Evolutionary conservation across 2,113 vertebrate species (phyloP).

Genomic region (Anhinga rufa): DNA sequence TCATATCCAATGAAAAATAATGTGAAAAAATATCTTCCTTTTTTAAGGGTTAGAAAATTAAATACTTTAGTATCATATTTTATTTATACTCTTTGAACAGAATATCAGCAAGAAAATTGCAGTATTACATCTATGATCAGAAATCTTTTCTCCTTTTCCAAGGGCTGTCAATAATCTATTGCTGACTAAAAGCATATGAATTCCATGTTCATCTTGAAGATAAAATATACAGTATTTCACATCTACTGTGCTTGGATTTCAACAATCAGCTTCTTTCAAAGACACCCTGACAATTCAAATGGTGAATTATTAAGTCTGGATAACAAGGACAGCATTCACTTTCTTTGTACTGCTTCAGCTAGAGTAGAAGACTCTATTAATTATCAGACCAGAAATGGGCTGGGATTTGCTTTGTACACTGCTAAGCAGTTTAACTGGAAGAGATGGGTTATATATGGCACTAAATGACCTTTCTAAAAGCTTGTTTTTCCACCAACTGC

Average conservation of each 20-base stretch:
- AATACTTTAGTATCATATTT: not conserved
- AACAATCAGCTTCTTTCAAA: not conserved
- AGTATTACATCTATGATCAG: fast-evolving
- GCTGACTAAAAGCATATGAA: not conserved
- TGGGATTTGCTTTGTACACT: conserved; percentile 52
- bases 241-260: not conserved
- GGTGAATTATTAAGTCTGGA: not conserved
- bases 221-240: not conserved
- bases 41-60: not conserved
- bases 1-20: not conserved
- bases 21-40: not conserved
- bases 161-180: not conserved
- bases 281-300: conserved; percentile 5
- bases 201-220: not conserved
- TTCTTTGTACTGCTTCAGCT: not conserved
- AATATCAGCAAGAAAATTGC: not conserved
- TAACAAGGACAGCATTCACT: not conserved
- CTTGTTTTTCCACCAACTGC: conserved; percentile 64
- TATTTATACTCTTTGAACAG: not conserved
- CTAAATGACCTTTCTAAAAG: conserved; percentile 69
- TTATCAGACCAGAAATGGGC: conserved; percentile 40
- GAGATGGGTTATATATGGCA: conserved; percentile 58
- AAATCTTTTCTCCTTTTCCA: not conserved
- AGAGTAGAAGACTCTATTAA: conserved; percentile 41
- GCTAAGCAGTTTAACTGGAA: conserved; percentile 54